Conservation (phyloP, 1,140 invertebrate genomes). For the Melanaphis sacchari region DNA sequence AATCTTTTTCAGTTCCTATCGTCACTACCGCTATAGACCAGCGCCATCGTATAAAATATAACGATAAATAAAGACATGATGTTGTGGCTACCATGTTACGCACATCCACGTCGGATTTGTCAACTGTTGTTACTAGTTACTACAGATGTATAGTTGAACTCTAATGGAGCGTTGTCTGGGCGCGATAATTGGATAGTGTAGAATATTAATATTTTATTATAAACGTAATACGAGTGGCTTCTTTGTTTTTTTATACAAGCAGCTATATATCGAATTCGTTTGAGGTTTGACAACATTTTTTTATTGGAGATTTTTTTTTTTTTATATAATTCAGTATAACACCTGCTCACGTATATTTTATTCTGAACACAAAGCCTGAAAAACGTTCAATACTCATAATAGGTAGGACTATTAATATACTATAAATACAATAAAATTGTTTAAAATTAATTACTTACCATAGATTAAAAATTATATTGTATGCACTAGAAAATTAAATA, state of each 20-base stretch:
- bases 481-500: background rate
- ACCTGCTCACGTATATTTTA: background rate
- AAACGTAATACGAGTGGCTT: background rate
- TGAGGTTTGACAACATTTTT: background rate
- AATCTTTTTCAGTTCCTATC: background rate
- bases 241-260: background rate
- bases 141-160: background rate
- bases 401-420: background rate
- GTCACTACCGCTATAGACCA: no score
- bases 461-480: background rate
- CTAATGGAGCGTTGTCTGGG: constrained; percentile 43
- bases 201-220: background rate
- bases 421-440: background rate
- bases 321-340: background rate
- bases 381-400: background rate
- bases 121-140: background rate
- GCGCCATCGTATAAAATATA: background rate
- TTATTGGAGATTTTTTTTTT: background rate
- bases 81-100: background rate
- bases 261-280: background rate
- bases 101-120: constrained; percentile 22
- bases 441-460: background rate
- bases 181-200: constrained; percentile 17
- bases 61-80: background rate
- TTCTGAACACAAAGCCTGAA: background rate